These are phyloP conservation scores for Bubalus kerabau DNA, from an alignment of 2,113 vertebrate genomes.

Conservation along the genomic window DNA sequence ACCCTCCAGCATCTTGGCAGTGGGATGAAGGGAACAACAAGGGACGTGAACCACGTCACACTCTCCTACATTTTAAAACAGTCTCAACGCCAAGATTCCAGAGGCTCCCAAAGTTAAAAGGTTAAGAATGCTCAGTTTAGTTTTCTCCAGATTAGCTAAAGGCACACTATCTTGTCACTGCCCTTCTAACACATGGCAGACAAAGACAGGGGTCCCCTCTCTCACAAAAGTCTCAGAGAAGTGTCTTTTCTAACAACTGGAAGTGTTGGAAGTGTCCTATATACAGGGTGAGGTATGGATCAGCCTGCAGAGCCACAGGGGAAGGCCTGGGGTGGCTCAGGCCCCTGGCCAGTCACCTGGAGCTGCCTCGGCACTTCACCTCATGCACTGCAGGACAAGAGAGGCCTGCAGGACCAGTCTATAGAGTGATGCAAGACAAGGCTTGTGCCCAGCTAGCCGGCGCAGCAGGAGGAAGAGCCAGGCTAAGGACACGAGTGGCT, in stretches of 20 bases:
- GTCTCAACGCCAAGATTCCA: not conserved
- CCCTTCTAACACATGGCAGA: not conserved
- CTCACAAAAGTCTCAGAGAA: not conserved
- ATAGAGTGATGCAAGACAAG: not conserved
- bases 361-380: not conserved
- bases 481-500: not conserved
- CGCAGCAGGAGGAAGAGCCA: not conserved
- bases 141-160: not conserved
- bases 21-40: not conserved
- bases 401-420: not conserved
- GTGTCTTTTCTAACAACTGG: not conserved
- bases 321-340: not conserved
- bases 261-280: not conserved
- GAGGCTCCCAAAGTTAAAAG: not conserved
- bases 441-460: not conserved
- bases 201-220: not conserved
- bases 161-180: not conserved
- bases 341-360: not conserved
- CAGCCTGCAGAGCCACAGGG: not conserved
- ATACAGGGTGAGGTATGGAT: not conserved
- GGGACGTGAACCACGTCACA: not conserved
- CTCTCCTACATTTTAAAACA: not conserved
- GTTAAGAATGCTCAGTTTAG: not conserved
- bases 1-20: not conserved
- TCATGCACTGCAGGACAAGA: not conserved